These are phyloP conservation scores for Balanococcus diminutus DNA, from an alignment of 2,888 invertebrate species.

Conservation along the genomic window DNA sequence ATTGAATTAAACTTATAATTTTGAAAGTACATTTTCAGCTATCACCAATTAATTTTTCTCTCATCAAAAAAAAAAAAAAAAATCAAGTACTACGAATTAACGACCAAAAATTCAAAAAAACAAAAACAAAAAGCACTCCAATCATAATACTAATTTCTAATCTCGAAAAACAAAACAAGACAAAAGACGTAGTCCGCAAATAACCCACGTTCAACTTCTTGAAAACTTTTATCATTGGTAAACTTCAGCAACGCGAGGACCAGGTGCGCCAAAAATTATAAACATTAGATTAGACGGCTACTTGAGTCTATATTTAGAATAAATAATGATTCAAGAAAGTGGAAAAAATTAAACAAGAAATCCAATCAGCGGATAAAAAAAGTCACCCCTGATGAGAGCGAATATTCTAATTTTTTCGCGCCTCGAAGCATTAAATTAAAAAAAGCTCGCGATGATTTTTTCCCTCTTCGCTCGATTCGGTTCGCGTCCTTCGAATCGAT, in stretches of 20 bases:
- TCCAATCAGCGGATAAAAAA: neutral
- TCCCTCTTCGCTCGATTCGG: neutral
- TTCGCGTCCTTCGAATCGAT: neutral
- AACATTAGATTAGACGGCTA: neutral
- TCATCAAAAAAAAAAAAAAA: too few relatives aligned
- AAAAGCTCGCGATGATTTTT: neutral
- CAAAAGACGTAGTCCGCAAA: neutral
- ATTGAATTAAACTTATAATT: too few relatives aligned
- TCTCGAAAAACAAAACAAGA: neutral
- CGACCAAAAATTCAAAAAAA: too few relatives aligned
- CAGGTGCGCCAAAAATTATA: neutral
- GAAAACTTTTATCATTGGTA: neutral
- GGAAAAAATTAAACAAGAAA: neutral
- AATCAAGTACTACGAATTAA: too few relatives aligned
- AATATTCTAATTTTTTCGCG: constrained; percentile 7
- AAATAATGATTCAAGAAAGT: neutral
- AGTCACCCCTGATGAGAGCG: neutral
- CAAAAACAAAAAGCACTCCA: too few relatives aligned
- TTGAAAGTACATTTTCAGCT: too few relatives aligned
- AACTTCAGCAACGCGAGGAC: neutral
- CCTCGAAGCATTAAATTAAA: constrained; percentile 21
- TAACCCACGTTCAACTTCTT: neutral
- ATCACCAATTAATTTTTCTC: too few relatives aligned
- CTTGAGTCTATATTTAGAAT: neutral
- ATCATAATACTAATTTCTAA: neutral